phyloP scores from a whole-genome alignment of 2,797 vertebrate genomes.

The Poeciliopsis infans region DNA sequence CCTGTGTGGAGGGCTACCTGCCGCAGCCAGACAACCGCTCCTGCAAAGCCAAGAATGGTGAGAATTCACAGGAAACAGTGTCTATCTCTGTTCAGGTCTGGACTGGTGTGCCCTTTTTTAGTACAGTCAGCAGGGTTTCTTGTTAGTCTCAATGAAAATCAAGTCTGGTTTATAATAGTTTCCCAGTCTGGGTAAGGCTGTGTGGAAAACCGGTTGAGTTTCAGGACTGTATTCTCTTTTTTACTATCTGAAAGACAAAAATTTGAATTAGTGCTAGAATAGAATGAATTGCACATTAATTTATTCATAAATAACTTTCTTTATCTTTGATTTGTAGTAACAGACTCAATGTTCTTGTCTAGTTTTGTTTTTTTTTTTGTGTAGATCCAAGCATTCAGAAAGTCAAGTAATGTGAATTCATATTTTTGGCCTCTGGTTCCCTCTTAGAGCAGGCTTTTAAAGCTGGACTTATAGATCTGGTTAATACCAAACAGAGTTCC shows the following conservation, averaged over 20 bases:
- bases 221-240: not conserved
- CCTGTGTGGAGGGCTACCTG: constrained; percentile 96
- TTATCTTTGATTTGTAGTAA: not conserved
- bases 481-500: not conserved
- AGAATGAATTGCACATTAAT: not conserved
- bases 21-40: constrained; percentile 95
- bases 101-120: not conserved
- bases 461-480: not conserved
- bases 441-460: not conserved
- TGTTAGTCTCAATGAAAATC: not conserved
- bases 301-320: not conserved
- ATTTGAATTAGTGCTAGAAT: not conserved
- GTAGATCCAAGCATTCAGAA: not conserved
- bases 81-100: not conserved
- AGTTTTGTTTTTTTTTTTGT: not conserved
- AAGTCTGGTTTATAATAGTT: not conserved
- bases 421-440: not conserved
- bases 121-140: not conserved
- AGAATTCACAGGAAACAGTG: constrained; percentile 9
- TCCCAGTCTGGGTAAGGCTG: not conserved
- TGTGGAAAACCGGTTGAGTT: not conserved
- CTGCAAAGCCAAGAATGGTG: constrained; percentile 98
- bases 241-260: not conserved
- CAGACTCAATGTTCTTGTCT: not conserved
- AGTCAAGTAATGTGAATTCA: not conserved